Conservation (phyloP, 2,113 vertebrate species). For the Hippocampus mohnikei region DNA sequence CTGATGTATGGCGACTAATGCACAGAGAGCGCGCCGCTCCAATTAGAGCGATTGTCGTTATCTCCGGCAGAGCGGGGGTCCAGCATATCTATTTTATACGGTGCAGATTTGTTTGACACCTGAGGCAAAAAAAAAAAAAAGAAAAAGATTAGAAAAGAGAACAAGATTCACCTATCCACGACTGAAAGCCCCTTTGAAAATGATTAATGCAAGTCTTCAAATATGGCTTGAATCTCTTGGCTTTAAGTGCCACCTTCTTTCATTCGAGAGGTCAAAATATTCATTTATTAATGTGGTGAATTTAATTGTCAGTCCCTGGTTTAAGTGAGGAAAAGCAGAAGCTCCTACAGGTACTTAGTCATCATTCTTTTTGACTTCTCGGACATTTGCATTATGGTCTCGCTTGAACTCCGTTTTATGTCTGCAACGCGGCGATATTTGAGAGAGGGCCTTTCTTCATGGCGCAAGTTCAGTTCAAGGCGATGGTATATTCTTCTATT, state of each 20-base stretch:
- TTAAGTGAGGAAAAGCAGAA: neutral
- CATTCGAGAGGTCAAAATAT: constrained; percentile 1
- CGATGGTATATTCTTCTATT: neutral
- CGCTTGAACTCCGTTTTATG: constrained; percentile 14
- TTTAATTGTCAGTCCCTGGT: neutral
- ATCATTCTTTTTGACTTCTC: neutral
- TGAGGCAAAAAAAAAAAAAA: neutral
- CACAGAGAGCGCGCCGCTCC: constrained; percentile 29
- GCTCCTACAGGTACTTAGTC: neutral
- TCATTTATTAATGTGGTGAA: neutral
- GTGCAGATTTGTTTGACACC: constrained; percentile 34
- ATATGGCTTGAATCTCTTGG: neutral
- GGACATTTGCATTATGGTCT: neutral
- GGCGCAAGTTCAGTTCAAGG: constrained; percentile 25
- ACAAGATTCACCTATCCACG: constrained; percentile 11
- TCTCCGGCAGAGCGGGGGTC: constrained; percentile 23
- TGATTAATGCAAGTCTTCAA: constrained; percentile 21
- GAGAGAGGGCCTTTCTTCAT: constrained; percentile 23
- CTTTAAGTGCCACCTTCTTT: constrained; percentile 4
- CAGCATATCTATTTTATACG: constrained; percentile 10
- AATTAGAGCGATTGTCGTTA: constrained; percentile 44
- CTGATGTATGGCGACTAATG: constrained; percentile 28
- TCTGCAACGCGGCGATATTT: constrained; percentile 12
- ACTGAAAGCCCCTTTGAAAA: constrained; percentile 12
- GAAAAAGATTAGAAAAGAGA: neutral